These are phyloP conservation scores for Dicycla oo DNA, from an alignment of 2,888 invertebrate genomes.

Conservation along the genomic window DNA sequence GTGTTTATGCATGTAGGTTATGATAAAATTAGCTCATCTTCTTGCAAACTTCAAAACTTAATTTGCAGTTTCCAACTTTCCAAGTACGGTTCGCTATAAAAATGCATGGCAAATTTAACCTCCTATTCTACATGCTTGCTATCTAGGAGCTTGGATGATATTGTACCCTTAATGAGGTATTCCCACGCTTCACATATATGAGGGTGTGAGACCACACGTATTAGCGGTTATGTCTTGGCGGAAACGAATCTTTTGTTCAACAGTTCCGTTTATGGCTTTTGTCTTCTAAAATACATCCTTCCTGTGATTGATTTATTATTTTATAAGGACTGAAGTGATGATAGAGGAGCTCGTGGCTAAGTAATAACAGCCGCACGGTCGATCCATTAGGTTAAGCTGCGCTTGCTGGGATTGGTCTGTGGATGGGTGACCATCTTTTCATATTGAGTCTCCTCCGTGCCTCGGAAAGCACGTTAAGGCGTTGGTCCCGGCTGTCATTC, in stretches of 20 bases:
- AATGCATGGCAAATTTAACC: constrained; percentile 14
- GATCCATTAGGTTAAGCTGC: too few relatives aligned
- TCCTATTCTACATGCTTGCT: constrained; percentile 12
- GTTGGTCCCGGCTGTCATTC: too few relatives aligned
- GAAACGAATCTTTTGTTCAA: constrained; percentile 41
- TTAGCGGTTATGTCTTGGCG: constrained; percentile 22
- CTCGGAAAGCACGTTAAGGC: too few relatives aligned
- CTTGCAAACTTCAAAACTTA: constrained; percentile 9
- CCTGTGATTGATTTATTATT: not conserved
- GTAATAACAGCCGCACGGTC: too few relatives aligned
- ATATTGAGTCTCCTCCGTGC: too few relatives aligned
- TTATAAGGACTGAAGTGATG: not conserved
- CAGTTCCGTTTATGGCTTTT: constrained; percentile 3
- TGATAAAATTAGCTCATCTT: not conserved
- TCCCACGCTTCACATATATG: constrained; percentile 31
- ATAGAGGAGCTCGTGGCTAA: too few relatives aligned
- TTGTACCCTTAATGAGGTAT: constrained; percentile 25
- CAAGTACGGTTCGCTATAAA: constrained; percentile 16
- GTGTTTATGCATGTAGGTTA: not conserved
- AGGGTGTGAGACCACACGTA: constrained; percentile 46
- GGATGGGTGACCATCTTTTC: too few relatives aligned
- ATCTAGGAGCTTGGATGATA: constrained; percentile 13
- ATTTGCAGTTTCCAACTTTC: constrained; percentile 36
- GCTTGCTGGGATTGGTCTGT: too few relatives aligned
- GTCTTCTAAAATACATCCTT: constrained; percentile 6